phyloP scores from a whole-genome alignment of 1,140 invertebrate genomes.

The Gerris buenoi region DNA sequence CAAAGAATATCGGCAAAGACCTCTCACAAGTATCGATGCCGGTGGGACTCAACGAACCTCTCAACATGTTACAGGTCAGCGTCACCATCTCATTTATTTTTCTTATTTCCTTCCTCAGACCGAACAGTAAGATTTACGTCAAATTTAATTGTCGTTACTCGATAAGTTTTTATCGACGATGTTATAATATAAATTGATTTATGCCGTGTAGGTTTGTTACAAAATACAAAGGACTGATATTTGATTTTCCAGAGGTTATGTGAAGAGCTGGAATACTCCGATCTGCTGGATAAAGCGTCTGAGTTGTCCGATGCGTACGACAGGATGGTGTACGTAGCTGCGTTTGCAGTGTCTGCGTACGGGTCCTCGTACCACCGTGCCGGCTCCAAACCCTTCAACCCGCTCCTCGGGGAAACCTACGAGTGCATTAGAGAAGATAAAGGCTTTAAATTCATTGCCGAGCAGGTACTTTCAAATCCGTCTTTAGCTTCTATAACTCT shows the following conservation, averaged over 20 bases:
- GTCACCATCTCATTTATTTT: no score
- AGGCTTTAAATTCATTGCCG: slow-evolving; percentile 56
- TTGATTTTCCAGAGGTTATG: slow-evolving; percentile 42
- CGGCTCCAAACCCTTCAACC: slow-evolving; percentile 79
- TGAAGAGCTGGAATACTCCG: slow-evolving; percentile 72
- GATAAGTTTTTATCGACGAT: no score
- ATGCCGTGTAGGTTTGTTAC: no score
- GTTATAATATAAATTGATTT: no score
- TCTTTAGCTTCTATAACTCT: no score
- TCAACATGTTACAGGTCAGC: slow-evolving; percentile 67
- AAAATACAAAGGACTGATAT: no score
- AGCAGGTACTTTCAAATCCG: slow-evolving; percentile 44
- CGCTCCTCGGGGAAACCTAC: slow-evolving; percentile 70
- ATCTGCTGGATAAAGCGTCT: slow-evolving; percentile 57
- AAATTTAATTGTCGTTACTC: no score
- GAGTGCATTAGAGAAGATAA: slow-evolving; percentile 62
- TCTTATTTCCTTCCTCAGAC: no score
- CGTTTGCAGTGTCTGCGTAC: slow-evolving; percentile 72
- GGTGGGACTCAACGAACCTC: slow-evolving; percentile 71
- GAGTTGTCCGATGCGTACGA: slow-evolving; percentile 45
- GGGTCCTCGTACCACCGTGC: slow-evolving; percentile 59
- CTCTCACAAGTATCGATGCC: slow-evolving; percentile 67
- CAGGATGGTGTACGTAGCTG: slow-evolving; percentile 52
- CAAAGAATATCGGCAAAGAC: slow-evolving; percentile 76
- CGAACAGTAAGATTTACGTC: no score